Evolutionary conservation across 2,113 vertebrate species (phyloP).

Genomic region (Campylomormyrus tamandua): DNA sequence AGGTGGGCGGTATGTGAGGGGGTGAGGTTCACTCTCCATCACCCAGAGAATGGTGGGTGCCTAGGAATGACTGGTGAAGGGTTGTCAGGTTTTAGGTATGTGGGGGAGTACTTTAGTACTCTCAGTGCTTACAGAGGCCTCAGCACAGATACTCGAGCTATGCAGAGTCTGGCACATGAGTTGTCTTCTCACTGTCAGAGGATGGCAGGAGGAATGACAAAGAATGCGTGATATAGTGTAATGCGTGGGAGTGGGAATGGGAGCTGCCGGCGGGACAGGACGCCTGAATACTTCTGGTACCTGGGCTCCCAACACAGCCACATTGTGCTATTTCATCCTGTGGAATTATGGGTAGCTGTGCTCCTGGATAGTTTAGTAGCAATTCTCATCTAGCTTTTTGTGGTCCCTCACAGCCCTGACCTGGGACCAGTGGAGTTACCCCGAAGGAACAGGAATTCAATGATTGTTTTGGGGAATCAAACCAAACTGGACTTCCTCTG

Average conservation of each 20-base stretch:
- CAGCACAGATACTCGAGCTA: conserved; percentile 34
- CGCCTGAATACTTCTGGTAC: neutral
- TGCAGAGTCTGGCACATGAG: conserved; percentile 33
- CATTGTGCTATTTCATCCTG: neutral
- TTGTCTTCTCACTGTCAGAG: neutral
- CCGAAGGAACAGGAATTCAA: conserved; percentile 70
- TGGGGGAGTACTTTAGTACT: conserved; percentile 37
- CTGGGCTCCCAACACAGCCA: neutral
- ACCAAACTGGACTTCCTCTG: conserved; percentile 60
- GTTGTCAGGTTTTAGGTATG: conserved; percentile 44
- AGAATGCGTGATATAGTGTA: neutral
- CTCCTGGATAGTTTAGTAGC: neutral
- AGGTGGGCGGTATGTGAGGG: neutral
- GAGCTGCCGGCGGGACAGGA: neutral
- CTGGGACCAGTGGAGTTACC: conserved; percentile 44
- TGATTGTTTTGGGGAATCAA: conserved; percentile 65
- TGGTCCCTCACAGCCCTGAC: conserved; percentile 60
- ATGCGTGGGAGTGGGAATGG: neutral
- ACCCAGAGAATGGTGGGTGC: conserved; percentile 33
- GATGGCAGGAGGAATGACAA: neutral
- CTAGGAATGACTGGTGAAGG: conserved; percentile 31
- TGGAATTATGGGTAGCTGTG: neutral
- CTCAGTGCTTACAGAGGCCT: conserved; percentile 13
- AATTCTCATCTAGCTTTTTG: neutral
- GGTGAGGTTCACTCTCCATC: conserved; percentile 24